These are phyloP conservation scores for Eueremaeus valkanovi DNA, from an alignment of 2,888 invertebrate genomes.

Conservation along the genomic window DNA sequence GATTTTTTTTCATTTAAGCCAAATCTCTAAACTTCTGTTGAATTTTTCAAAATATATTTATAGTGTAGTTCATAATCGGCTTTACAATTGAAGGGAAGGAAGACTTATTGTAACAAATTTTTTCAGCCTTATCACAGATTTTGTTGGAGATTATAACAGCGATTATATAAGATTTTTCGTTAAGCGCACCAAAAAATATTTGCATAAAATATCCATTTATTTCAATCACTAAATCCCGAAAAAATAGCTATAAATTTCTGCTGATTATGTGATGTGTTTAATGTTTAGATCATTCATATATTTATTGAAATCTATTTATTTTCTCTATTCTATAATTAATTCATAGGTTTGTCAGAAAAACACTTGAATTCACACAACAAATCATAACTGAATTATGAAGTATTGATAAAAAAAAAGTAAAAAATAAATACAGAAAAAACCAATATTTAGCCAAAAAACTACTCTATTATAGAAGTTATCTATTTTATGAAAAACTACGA, in stretches of 20 bases:
- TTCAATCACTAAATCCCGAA: background rate
- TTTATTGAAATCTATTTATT: background rate
- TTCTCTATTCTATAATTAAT: constrained; percentile 9
- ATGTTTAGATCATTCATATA: background rate
- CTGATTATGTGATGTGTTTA: background rate
- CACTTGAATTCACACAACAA: background rate
- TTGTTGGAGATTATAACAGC: background rate
- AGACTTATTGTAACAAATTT: background rate
- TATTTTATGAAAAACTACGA: too few species aligned
- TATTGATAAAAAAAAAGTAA: background rate
- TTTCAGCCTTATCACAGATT: background rate
- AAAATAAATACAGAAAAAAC: background rate
- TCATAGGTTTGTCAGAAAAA: background rate
- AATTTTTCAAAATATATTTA: too few species aligned
- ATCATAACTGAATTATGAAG: background rate
- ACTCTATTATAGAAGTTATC: too few species aligned
- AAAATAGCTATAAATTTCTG: too few species aligned
- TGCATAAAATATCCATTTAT: background rate
- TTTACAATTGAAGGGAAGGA: background rate
- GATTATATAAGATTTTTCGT: background rate
- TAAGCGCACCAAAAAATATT: background rate
- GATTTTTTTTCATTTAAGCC: too few species aligned
- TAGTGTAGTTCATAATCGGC: too few species aligned
- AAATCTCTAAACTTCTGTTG: too few species aligned
- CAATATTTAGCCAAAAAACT: too few species aligned